A percentile compares a stretch with the other conserved stretches of the same genome.
phyloP scores from a whole-genome alignment of 2,797 vertebrate species.

The Characodon lateralis region DNA sequence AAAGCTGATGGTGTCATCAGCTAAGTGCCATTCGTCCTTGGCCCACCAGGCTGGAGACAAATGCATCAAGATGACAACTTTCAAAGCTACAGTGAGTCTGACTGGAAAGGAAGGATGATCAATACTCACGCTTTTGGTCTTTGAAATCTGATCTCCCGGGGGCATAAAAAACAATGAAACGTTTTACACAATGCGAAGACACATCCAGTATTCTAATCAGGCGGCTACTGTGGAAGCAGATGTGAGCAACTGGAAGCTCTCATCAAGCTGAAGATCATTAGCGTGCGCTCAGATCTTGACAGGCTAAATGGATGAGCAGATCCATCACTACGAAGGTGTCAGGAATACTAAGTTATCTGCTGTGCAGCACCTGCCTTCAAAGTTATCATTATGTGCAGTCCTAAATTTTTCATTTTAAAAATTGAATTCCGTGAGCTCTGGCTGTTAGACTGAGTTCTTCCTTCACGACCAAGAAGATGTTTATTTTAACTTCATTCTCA shows the following conservation, averaged over 20 bases:
- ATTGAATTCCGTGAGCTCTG: too few species aligned
- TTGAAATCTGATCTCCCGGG: conserved; percentile 40
- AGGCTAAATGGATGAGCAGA: conserved; percentile 52
- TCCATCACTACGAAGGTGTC: conserved; percentile 33
- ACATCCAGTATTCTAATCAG: conserved; percentile 53
- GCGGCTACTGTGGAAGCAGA: conserved; percentile 58
- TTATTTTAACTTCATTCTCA: background rate
- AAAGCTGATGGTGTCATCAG: conserved; percentile 68
- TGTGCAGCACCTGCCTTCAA: conserved; percentile 15
- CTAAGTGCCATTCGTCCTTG: conserved; percentile 79
- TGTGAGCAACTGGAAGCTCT: conserved; percentile 62
- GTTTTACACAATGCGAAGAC: conserved; percentile 33
- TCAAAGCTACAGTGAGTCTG: conserved; percentile 43
- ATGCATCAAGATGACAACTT: conserved; percentile 67
- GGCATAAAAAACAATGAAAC: conserved; percentile 13
- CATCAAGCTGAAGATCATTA: conserved; percentile 63
- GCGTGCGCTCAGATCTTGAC: conserved; percentile 48
- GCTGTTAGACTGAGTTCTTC: background rate
- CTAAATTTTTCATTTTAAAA: background rate
- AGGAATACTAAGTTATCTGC: conserved; percentile 18
- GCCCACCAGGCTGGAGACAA: conserved; percentile 49
- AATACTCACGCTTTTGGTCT: conserved; percentile 39
- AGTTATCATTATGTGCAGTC: background rate
- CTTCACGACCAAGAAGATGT: too few species aligned
- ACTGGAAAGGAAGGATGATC: conserved; percentile 38